Evolutionary conservation across 2,888 invertebrate species (phyloP).

Genomic region (Ophion slaviceki): DNA sequence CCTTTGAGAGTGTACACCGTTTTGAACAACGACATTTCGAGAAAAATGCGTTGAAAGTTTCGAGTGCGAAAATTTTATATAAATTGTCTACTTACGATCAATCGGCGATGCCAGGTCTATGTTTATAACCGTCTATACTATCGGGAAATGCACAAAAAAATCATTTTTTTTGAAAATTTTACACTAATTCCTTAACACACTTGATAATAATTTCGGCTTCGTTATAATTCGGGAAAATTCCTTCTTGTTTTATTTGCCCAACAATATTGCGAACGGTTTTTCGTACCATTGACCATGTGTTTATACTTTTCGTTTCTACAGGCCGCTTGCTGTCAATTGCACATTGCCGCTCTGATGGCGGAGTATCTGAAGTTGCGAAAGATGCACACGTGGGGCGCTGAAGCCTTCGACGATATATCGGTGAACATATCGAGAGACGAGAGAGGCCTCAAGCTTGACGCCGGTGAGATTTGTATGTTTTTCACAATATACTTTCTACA

Average conservation of each 20-base stretch:
- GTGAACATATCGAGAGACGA: slow-evolving; percentile 95
- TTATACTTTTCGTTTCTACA: slow-evolving; percentile 77
- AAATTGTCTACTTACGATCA: too few species aligned
- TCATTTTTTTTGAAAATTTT: too few species aligned
- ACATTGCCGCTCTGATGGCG: slow-evolving; percentile 97
- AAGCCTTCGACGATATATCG: slow-evolving; percentile 92
- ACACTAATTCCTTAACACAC: too few species aligned
- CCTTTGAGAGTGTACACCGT: too few species aligned
- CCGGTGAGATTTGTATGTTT: slow-evolving; percentile 86
- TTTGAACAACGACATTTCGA: too few species aligned
- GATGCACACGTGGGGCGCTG: slow-evolving; percentile 93
- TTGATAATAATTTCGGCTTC: too few species aligned
- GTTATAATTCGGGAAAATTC: neutral
- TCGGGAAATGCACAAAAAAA: too few species aligned
- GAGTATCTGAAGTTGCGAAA: slow-evolving; percentile 94
- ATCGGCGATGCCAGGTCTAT: too few species aligned
- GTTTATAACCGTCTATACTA: too few species aligned
- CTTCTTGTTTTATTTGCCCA: too few species aligned
- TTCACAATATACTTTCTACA: slow-evolving; percentile 54
- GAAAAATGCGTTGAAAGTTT: too few species aligned
- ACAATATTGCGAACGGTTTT: neutral
- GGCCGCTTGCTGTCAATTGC: slow-evolving; percentile 97
- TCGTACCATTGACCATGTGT: neutral
- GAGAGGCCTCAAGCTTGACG: slow-evolving; percentile 92
- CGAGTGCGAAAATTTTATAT: too few species aligned